Base-by-base conservation (phyloP, 2,113 vertebrate species). In the Apistogramma diplotaenia region DNA sequence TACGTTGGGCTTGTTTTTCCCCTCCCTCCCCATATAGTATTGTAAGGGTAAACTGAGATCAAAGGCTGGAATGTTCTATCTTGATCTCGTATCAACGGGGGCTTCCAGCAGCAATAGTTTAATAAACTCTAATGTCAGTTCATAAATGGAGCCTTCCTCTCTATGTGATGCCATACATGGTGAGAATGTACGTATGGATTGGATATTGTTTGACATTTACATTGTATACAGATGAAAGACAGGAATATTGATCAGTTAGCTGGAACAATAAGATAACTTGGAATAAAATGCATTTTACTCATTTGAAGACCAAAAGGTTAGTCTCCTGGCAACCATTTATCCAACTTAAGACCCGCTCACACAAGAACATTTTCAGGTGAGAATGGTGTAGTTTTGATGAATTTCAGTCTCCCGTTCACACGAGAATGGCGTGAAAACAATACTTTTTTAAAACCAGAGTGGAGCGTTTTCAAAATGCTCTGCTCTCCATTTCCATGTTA, bases 51-150 rank as follows among this genome's bases (percentile, higher is more conserved):
- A 90, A 87, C 77, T 49, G n/a, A 89, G 75, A 91, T 93, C 89
- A 94, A 94, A 93, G 83, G 58, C 67, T 76, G 85, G 89, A 88
- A 89, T 92, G 92, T 79, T 59, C 59, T 85, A 90, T 88, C 82
- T 87, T 56, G 76, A 85, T 91, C 87, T 89, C 37, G 8, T 90
- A 85, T 89, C 82, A 49, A 79, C 85, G 56, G 75, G 78, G 85
- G 79, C 82, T 88, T 90, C 84, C 82, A 81, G 75, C 25, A 49
- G 40, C 56, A 13, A 40, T 6, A 5, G 16, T 81, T 88, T 82
- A 87, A 86, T 89, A 87, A 88, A 88, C 13, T 59, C 61, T 78
- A 84, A 89, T 76, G 58, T 78, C 60, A 40, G 23, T 74, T 75
- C 65, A 88, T 83, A 84, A 31, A 57, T 56, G 54, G 60, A 33